Percentiles rank a stretch among this genome's conserved stretches.
These are phyloP conservation scores for Cyanocitta stelleri DNA, from an alignment of 2,113 vertebrate species.

Conservation along the genomic window DNA sequence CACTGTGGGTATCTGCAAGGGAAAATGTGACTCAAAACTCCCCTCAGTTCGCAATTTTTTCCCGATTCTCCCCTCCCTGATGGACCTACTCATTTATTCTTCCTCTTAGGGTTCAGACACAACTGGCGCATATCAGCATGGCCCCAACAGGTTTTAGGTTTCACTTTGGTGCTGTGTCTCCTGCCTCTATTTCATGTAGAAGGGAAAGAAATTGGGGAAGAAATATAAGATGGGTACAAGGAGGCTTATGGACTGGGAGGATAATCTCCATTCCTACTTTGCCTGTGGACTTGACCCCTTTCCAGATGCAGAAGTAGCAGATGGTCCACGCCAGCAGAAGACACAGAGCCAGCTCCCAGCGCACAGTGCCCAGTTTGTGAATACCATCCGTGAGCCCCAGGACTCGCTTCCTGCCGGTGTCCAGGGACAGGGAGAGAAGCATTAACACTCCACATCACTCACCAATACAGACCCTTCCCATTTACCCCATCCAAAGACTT, in stretches of 20 bases:
- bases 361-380: constrained; percentile 77
- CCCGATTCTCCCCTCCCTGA: background rate
- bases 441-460: background rate
- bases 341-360: constrained; percentile 76
- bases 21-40: background rate
- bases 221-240: background rate
- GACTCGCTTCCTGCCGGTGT: constrained; percentile 78
- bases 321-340: constrained; percentile 72
- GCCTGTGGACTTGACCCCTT: constrained; percentile 80
- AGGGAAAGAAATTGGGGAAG: background rate
- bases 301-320: constrained; percentile 84
- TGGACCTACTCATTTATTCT: background rate
- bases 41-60: background rate
- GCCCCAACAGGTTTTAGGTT: background rate
- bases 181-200: background rate
- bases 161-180: background rate
- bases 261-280: constrained; percentile 67
- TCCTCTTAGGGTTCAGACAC: background rate
- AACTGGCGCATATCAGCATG: background rate
- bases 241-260: background rate
- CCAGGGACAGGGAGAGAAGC: constrained; percentile 5
- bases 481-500: background rate
- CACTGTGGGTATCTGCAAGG: background rate
- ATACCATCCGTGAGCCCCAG: constrained; percentile 81
- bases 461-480: background rate